Evolutionary conservation across 2,113 vertebrate genomes (phyloP), one percentile per base, ranked within the genome.

Genomic region (Leptosomus discolor): DNA sequence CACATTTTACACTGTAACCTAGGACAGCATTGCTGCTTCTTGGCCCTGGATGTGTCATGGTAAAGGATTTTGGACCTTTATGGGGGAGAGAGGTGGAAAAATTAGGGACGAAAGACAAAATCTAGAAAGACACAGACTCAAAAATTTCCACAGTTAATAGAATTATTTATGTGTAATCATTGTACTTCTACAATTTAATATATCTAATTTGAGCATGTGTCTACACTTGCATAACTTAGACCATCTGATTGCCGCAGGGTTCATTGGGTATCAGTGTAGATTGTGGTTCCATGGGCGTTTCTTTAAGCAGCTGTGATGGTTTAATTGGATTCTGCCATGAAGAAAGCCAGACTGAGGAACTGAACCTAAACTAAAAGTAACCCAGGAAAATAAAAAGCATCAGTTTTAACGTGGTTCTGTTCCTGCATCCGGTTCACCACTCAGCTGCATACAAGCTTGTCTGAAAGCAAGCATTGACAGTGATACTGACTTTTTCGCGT

Each of bases 351-450:
- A 56, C 34, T 34, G 45, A 65, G 21, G 77, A 87, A 32, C 37
- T 60, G 81, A 93, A 50, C 37, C 41, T 85, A 29, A 93, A 43
- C 20, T 32, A n/a, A 48, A 88, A 88, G 48, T 83, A 88, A 76
- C 34, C 8, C 1, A 1, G 65, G 39, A 88, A 64, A 71, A 80
- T 41, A 45, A 71, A 94, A 93, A 69, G 24, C 50, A 77, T 57
- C 10, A 0, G 0, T 85, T 93, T 79, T 88, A 88, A 56, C 15
- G 21, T 43, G 30, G 22, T 83, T 83, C 51, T 83, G 9, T 86
- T 94, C 34, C 56, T 81, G 29, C 43, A 51, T 87, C 57, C 51
- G 34, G 29, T 77, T 92, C 60, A 26, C 68, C 1, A 2, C 41
- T 89, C 64, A 81, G 39, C 64, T 34, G 10, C 32, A 5, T 73